A percentile compares a stretch with the other conserved stretches of the same genome.
These are phyloP conservation scores for Gortyna flavago DNA, from an alignment of 2,888 invertebrate genomes.

Conservation along the genomic window DNA sequence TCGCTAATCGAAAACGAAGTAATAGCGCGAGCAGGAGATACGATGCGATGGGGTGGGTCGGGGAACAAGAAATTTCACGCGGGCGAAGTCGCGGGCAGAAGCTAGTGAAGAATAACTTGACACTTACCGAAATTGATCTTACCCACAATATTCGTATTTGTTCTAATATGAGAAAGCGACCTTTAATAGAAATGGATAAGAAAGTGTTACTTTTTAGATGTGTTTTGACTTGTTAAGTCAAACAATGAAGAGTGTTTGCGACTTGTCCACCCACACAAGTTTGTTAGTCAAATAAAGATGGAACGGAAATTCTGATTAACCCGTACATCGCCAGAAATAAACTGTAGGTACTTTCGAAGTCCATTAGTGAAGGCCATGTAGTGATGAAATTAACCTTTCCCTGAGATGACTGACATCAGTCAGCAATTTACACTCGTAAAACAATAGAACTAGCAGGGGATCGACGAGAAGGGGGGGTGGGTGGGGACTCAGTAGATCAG, in stretches of 20 bases:
- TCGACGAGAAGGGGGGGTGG: too few relatives aligned
- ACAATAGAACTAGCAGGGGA: too few relatives aligned
- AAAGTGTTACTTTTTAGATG: too few relatives aligned
- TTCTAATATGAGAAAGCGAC: neutral
- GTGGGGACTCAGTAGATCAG: too few relatives aligned
- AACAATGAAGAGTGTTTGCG: neutral
- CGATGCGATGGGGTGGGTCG: too few relatives aligned
- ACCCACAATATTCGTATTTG: neutral
- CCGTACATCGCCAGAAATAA: neutral
- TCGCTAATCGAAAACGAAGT: too few relatives aligned
- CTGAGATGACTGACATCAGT: conserved; percentile 1
- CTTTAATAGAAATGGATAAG: neutral
- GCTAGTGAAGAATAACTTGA: neutral
- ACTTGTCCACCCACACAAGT: neutral
- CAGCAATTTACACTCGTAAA: conserved; percentile 33
- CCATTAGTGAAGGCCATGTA: neutral
- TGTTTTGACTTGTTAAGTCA: neutral
- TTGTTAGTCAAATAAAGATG: neutral
- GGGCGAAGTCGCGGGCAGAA: too few relatives aligned
- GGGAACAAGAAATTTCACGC: too few relatives aligned
- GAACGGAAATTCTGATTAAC: neutral
- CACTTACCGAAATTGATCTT: neutral
- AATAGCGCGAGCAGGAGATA: too few relatives aligned
- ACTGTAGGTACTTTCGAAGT: neutral
- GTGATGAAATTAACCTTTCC: neutral